phyloP scores from a whole-genome alignment of 1,140 invertebrate genomes.

The Sesamia nonagrioides region DNA sequence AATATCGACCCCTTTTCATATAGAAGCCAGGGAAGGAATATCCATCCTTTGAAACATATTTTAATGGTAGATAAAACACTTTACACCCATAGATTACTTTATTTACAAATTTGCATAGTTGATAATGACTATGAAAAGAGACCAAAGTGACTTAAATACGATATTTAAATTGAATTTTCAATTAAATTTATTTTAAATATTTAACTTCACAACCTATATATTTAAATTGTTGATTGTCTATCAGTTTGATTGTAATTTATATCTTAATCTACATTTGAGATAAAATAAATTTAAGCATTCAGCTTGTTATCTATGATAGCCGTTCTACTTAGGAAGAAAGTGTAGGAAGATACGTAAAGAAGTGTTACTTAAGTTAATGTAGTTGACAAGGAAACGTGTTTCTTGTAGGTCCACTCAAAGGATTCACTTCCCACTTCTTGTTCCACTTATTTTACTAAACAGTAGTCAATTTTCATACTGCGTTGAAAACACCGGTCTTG shows the following conservation, averaged over 20 bases:
- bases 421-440: too few relatives aligned
- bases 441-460: too few relatives aligned
- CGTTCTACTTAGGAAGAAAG: neutral
- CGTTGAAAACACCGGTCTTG: too few relatives aligned
- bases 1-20: too few relatives aligned
- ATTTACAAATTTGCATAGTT: constrained; percentile 57
- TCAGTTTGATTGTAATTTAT: constrained; percentile 38
- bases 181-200: neutral
- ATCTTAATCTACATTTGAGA: constrained; percentile 22
- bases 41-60: constrained; percentile 50
- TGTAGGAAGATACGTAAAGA: too few relatives aligned
- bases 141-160: neutral
- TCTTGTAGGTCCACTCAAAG: too few relatives aligned
- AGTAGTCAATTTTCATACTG: too few relatives aligned
- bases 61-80: constrained; percentile 59
- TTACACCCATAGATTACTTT: constrained; percentile 63
- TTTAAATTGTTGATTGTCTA: constrained; percentile 28
- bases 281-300: constrained; percentile 26
- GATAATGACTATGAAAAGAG: constrained; percentile 24
- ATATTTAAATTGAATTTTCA: constrained; percentile 12
- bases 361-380: too few relatives aligned
- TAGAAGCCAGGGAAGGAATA: constrained; percentile 3
- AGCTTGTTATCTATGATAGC: neutral
- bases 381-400: too few relatives aligned
- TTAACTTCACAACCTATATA: neutral